A percentile compares a stretch with the other conserved stretches of the same genome.
Evolutionary conservation across 2,113 vertebrate species (phyloP).

Genomic region (Ptychochromis oligacanthus): DNA sequence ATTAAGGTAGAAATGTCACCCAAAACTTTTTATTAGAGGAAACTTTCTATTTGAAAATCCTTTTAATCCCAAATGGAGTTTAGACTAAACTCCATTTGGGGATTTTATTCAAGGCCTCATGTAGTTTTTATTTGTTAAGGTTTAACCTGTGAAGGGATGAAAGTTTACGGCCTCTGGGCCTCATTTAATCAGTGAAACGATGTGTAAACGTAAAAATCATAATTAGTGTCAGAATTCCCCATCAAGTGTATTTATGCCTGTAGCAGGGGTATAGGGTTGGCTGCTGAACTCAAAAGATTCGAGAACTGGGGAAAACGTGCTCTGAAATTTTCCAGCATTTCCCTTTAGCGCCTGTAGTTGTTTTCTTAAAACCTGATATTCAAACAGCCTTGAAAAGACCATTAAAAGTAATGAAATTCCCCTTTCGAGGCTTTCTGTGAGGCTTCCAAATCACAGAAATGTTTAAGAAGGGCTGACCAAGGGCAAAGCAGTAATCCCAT

Average conservation of each 20-base stretch:
- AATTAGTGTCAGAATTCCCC: neutral
- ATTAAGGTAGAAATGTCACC: neutral
- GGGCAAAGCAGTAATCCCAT: neutral
- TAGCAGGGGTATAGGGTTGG: neutral
- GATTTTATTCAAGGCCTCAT: neutral
- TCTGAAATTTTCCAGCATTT: neutral
- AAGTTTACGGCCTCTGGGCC: neutral
- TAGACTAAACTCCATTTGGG: neutral
- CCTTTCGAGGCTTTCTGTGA: neutral
- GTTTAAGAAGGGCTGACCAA: neutral
- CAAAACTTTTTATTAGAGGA: no score
- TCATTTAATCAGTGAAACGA: constrained; percentile 22
- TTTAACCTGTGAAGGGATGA: neutral
- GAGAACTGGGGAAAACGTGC: neutral
- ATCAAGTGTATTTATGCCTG: neutral
- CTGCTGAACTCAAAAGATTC: neutral
- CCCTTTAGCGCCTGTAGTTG: neutral
- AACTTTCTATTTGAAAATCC: neutral
- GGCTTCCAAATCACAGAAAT: neutral
- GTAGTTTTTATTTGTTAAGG: neutral
- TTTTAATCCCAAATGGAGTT: no score
- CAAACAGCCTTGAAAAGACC: neutral
- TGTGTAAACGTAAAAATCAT: neutral
- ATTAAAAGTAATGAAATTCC: neutral
- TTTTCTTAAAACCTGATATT: neutral